Base-by-base conservation (phyloP, 2,888 invertebrate genomes). In the Acleris literana region DNA sequence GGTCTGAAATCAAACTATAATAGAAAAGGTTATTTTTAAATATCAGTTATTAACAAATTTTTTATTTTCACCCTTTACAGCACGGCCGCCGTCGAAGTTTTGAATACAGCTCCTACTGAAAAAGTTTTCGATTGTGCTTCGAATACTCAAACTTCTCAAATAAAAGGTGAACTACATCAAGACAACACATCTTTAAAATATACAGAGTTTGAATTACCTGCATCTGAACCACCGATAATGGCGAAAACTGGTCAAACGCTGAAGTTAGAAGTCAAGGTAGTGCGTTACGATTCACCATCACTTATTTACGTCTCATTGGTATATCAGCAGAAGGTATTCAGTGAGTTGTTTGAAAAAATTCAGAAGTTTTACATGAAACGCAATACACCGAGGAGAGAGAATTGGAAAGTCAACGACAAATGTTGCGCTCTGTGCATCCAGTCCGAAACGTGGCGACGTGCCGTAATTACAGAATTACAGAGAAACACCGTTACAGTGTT, bases 381-480 rank as follows among this genome's bases (percentile, higher is more conserved):
- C n/a, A 68, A 56, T 11, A 59, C 62, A 25, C 46, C 46, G 22
- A 33, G 64, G 11, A 61, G 63, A 5, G 43, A 39, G 9, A 63
- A 61, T 1, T 94, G 93, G 93, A 71, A 77, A 18, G 72, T 80
- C 0, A 83, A 83, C 25, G 84, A 87, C 5, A 72, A 70, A 46
- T 88, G 88, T 65, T 85, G 71, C 18, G 70, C 84, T 0, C 73
- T 75, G 13, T 73, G 82, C n/a, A 48, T 73, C 0, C 77, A 79
- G 3, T 86, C 89, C 25, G 85, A 86, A 20, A 76, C 82, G 66
- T 96, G 94, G 93, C 93, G 92, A 75, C 91, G 96, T 7, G 71
- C 85, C 64, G 84, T 94, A 13, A 17, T 81, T 1, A 75, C 56
- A 16, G 33, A 66, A 11, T n/a, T 25, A 4, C 33, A 48, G 22